phyloP scores from a whole-genome alignment of 1,140 invertebrate species.

The Drosophila bocki region DNA sequence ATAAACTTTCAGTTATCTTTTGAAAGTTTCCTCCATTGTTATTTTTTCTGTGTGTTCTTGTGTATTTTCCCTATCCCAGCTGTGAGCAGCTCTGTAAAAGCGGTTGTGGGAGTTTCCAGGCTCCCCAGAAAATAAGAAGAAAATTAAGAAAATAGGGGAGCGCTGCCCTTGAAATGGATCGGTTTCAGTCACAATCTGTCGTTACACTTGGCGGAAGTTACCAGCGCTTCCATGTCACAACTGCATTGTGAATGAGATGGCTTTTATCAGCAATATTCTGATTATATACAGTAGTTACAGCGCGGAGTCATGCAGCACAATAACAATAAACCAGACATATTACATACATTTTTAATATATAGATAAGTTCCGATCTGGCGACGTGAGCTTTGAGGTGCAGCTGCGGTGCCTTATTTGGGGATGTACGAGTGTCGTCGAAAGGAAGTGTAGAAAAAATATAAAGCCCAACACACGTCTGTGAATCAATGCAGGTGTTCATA shows the following conservation, averaged over 20 bases:
- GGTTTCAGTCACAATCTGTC: conserved; percentile 22
- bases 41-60: neutral
- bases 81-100: neutral
- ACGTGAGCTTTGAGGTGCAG: conserved; percentile 56
- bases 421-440: conserved; percentile 37
- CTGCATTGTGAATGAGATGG: conserved; percentile 20
- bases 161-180: conserved; percentile 42
- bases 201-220: conserved; percentile 71
- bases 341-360: neutral
- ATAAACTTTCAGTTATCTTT: no score
- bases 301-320: conserved; percentile 23
- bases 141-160: conserved; percentile 15
- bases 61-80: neutral
- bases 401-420: conserved; percentile 68
- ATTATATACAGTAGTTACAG: conserved; percentile 13
- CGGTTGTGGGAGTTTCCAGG: conserved; percentile 5
- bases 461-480: conserved; percentile 10
- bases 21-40: neutral
- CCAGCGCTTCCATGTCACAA: conserved; percentile 23
- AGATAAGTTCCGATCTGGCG: conserved; percentile 14
- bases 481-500: conserved; percentile 72
- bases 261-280: conserved; percentile 54
- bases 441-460: conserved; percentile 47
- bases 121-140: neutral
- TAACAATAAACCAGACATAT: neutral